A percentile compares a stretch with the other conserved stretches of the same genome.
These are phyloP conservation scores for Bombus picipes DNA, from an alignment of 1,140 invertebrate genomes.

Conservation along the genomic window DNA sequence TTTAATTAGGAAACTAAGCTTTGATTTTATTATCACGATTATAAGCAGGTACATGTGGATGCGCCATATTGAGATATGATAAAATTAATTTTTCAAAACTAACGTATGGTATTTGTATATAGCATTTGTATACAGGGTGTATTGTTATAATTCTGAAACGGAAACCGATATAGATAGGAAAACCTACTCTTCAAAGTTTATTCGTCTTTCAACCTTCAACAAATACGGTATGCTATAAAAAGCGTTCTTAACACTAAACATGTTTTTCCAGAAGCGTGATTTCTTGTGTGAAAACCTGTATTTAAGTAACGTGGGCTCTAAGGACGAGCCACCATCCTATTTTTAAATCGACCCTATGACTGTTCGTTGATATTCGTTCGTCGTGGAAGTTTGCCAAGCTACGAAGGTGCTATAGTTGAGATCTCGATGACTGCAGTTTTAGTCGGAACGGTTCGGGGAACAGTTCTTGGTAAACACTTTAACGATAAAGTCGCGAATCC, in stretches of 20 bases:
- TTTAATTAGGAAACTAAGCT: background rate
- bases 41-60: too few relatives aligned
- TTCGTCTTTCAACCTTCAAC: background rate
- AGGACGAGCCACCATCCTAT: conserved; percentile 15
- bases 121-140: background rate
- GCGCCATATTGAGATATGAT: background rate
- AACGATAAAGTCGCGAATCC: background rate
- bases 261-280: too few relatives aligned
- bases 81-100: background rate
- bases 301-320: background rate
- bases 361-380: background rate
- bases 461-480: background rate
- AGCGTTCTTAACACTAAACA: background rate
- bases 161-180: too few relatives aligned
- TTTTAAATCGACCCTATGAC: conserved; percentile 25
- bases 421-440: background rate
- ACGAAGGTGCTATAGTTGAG: background rate
- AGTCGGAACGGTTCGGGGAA: background rate
- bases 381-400: conserved; percentile 24
- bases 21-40: background rate
- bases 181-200: background rate
- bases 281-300: background rate
- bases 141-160: too few relatives aligned
- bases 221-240: background rate
- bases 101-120: background rate